A percentile compares a stretch with the other conserved stretches of the same genome.
Evolutionary conservation across 2,113 vertebrate genomes (phyloP).

Genomic region (Peromyscus polionotus): DNA sequence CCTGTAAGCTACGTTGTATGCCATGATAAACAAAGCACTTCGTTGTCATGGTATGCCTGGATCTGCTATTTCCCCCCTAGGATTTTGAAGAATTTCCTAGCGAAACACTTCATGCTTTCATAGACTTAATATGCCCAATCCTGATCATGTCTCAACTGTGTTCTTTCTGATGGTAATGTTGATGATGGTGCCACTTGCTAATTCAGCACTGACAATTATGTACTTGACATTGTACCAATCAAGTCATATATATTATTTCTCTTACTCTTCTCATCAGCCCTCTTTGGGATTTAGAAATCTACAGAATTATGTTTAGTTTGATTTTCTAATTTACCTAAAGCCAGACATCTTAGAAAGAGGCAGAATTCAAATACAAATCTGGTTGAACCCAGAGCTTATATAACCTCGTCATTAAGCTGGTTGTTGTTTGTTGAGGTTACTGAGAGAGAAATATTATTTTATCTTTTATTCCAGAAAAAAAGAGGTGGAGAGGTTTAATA

Average conservation of each 20-base stretch:
- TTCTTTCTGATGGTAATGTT: background rate
- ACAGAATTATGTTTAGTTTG: background rate
- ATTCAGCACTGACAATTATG: background rate
- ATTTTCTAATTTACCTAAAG: background rate
- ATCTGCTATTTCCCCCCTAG: background rate
- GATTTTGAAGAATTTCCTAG: background rate
- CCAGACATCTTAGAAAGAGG: background rate
- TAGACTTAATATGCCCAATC: background rate
- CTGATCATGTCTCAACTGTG: background rate
- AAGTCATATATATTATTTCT: background rate
- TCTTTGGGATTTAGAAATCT: background rate
- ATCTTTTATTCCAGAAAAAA: background rate
- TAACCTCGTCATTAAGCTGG: background rate
- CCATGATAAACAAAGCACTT: no score
- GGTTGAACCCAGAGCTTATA: background rate
- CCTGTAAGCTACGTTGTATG: accelerated
- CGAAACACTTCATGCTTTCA: background rate
- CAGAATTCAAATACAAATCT: conserved; percentile 2
- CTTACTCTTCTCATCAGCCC: background rate
- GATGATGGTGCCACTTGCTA: background rate
- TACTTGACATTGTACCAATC: background rate
- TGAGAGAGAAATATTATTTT: background rate
- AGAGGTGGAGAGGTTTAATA: background rate
- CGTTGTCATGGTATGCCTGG: background rate
- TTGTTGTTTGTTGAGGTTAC: background rate